Base-by-base conservation (phyloP, 2,113 vertebrate species). In the Chaetura pelagica region DNA sequence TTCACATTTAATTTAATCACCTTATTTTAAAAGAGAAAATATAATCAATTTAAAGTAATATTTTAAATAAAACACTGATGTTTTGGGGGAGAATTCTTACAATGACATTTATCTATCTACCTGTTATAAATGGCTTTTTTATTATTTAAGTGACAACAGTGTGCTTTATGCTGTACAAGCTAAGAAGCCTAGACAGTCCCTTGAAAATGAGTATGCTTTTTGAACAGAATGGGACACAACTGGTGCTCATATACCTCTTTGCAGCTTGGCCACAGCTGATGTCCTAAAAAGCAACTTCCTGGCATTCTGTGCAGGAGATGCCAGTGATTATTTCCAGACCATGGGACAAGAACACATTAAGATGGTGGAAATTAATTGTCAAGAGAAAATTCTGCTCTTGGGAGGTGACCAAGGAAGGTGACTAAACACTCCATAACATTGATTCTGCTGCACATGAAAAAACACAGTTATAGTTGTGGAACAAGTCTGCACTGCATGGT, bases 61-160 rank as follows among this genome's bases (percentile, higher is more conserved):
- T 46, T 91, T 71, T 78, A 77, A 92, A 69, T 58, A 58, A 78
- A 91, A 78, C 49, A 48, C 24, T 59, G 38, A 8, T 90, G 40
- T 40, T 93, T 80, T 30, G 42, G 61, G 38, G 29, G n/a, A 86
- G 26, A 49, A 71, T 59, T 94, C 57, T 94, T 92, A 44, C 48
- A 10, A 5, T 68, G 21, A 74, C 6, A 1, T 95, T 94, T 93
- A 51, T 83, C 68, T 92, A 84, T 83, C 68, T 92, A 84, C 84
- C 30, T 93, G 79, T 86, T 83, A 80, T 48, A 92, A 96, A 95
- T 92, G 61, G 52, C 76, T 94, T 80, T 74, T 85, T 76, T 92
- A 69, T 90, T 84, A 84, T 95, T 94, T 86, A 95, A 96, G 93
- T 87, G 76, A 90, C 90, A 96, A 90, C 90, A 97, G 94, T 1